Percentiles rank a stretch among this genome's conserved stretches.
These are phyloP conservation scores for Drosophila carrolli DNA, from an alignment of 1,140 invertebrate genomes.

Conservation along the genomic window DNA sequence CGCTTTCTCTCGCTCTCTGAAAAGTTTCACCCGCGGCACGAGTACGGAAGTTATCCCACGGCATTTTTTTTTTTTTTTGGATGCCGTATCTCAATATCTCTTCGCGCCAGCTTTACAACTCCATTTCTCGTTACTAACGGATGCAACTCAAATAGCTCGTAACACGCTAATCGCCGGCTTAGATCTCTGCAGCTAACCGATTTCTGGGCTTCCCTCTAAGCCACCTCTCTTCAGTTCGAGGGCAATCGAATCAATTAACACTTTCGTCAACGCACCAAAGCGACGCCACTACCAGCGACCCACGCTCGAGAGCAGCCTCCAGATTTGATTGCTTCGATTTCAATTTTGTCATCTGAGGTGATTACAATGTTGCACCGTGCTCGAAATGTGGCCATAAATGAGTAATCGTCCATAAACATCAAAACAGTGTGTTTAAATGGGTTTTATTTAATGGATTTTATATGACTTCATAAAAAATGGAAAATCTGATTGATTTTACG, in stretches of 20 bases:
- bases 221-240: slow-evolving; percentile 23
- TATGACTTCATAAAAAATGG: slow-evolving; percentile 16
- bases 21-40: slow-evolving; percentile 70
- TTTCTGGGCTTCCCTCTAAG: slow-evolving; percentile 12
- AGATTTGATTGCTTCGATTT: slow-evolving; percentile 50
- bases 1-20: slow-evolving; percentile 32
- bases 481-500: not conserved
- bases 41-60: slow-evolving; percentile 81
- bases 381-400: slow-evolving; percentile 22
- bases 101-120: slow-evolving; percentile 57
- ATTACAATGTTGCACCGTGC: slow-evolving; percentile 42
- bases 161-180: slow-evolving; percentile 38
- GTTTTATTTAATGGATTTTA: not conserved
- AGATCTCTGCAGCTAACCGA: slow-evolving; percentile 21
- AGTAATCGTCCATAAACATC: slow-evolving; percentile 21
- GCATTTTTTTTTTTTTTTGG: slow-evolving; percentile 25
- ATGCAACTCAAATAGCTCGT: slow-evolving; percentile 45
- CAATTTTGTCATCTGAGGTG: slow-evolving; percentile 53
- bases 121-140: slow-evolving; percentile 59
- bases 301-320: slow-evolving; percentile 44
- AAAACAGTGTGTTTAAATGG: slow-evolving; percentile 23
- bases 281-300: slow-evolving; percentile 22
- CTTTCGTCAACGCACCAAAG: slow-evolving; percentile 55
- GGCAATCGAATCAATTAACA: slow-evolving; percentile 77
- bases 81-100: slow-evolving; percentile 46